Percentiles rank a stretch among this genome's conserved stretches.
Conservation (phyloP, 2,113 vertebrate genomes). For the Dicentrarchus labrax region DNA sequence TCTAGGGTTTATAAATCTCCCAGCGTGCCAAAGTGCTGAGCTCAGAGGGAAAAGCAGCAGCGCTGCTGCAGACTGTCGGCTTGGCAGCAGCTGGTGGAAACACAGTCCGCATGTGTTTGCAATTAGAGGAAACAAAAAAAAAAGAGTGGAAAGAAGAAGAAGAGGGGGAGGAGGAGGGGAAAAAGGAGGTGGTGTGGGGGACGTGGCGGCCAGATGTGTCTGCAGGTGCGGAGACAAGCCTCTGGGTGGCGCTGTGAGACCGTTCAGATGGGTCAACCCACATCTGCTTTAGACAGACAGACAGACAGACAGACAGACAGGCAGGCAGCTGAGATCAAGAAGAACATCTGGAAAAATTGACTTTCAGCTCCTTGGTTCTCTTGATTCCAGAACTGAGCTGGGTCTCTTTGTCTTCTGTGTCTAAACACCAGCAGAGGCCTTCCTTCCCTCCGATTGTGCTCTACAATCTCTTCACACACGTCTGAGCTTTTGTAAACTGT, state of each 20-base stretch:
- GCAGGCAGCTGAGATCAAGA: constrained; percentile 45
- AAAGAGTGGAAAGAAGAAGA: constrained; percentile 44
- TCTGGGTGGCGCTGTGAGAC: constrained; percentile 74
- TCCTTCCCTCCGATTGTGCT: no score
- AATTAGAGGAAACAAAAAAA: constrained; percentile 73
- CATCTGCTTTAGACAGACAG: constrained; percentile 55
- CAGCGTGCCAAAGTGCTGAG: constrained; percentile 67
- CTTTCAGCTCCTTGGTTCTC: constrained; percentile 14
- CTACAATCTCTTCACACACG: neutral
- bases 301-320: constrained; percentile 43
- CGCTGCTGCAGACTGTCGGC: constrained; percentile 67
- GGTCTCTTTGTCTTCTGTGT: constrained; percentile 57
- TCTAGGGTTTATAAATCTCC: constrained; percentile 28
- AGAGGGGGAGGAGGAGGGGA: neutral
- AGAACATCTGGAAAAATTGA: constrained; percentile 79
- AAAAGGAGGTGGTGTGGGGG: neutral
- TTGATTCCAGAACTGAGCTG: constrained; percentile 38
- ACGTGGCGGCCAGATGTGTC: constrained; percentile 71
- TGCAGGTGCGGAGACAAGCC: constrained; percentile 45
- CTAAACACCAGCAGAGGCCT: neutral
- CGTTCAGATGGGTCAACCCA: constrained; percentile 6
- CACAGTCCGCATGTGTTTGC: constrained; percentile 84
- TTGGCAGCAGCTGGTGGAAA: constrained; percentile 86
- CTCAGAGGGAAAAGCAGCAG: constrained; percentile 64
- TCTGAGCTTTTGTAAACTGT: neutral